These are phyloP conservation scores for Molossus alvarezi DNA, from an alignment of 2,797 vertebrate species.

Conservation along the genomic window DNA sequence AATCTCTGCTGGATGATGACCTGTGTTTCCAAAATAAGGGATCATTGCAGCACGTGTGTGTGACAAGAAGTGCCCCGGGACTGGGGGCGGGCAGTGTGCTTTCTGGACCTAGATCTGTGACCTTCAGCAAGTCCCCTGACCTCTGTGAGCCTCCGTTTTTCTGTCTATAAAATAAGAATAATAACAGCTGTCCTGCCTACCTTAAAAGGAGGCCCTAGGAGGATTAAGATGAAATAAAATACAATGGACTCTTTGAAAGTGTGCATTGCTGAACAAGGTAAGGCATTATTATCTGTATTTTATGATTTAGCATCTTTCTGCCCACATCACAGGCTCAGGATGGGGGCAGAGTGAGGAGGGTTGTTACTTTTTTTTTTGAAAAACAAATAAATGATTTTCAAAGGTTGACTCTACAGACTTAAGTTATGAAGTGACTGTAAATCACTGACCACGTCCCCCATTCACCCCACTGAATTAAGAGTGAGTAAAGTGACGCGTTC, in stretches of 20 bases:
- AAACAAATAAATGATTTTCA: slow-evolving; percentile 41
- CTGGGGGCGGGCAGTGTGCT: background rate
- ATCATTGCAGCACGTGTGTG: rapidly evolving
- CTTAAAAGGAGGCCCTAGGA: background rate
- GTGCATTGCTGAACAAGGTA: background rate
- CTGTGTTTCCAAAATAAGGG: background rate
- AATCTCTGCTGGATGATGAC: background rate
- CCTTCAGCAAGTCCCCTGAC: background rate
- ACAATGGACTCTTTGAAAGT: background rate
- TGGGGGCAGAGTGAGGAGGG: background rate
- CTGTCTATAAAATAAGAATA: background rate
- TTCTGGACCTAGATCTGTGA: background rate
- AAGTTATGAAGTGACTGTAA: background rate
- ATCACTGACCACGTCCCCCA: background rate
- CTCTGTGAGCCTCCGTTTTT: background rate
- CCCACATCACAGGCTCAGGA: slow-evolving; percentile 71
- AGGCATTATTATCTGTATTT: slow-evolving; percentile 44
- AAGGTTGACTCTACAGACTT: slow-evolving; percentile 7
- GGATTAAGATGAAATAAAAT: slow-evolving; percentile 14
- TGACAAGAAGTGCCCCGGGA: background rate
- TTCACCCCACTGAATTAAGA: background rate
- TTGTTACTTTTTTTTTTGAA: background rate
- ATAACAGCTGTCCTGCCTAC: background rate
- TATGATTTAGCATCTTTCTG: slow-evolving; percentile 40
- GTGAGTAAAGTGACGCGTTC: background rate